These are phyloP conservation scores for Benitochromis conjunctus DNA, from an alignment of 2,113 vertebrate genomes.

Conservation along the genomic window DNA sequence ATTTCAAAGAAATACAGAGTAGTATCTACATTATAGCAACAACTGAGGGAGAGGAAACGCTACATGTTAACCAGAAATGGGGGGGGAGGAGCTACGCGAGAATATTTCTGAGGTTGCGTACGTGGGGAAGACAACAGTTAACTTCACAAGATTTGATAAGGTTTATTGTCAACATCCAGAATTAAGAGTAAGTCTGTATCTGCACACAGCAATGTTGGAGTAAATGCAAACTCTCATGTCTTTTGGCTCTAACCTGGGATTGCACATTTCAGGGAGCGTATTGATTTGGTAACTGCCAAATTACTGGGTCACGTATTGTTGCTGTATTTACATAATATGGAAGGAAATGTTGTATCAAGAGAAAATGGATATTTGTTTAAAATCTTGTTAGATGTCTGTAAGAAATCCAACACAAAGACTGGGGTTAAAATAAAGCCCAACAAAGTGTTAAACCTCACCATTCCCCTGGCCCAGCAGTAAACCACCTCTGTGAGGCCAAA, in stretches of 20 bases:
- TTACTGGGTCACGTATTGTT: background rate
- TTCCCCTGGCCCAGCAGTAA: conserved; percentile 91
- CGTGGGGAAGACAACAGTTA: background rate
- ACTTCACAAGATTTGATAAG: background rate
- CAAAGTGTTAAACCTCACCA: conserved; percentile 73
- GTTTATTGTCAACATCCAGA: background rate
- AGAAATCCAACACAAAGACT: background rate
- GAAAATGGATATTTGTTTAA: background rate
- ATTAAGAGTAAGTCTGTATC: background rate
- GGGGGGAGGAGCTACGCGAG: background rate
- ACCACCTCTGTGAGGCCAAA: conserved; percentile 92
- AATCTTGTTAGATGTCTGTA: background rate
- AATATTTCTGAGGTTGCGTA: background rate
- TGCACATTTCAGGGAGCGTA: background rate
- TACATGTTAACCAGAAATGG: too few relatives aligned
- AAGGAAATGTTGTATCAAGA: too few relatives aligned
- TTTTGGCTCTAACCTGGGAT: background rate
- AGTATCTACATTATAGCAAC: too few relatives aligned
- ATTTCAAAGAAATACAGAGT: too few relatives aligned
- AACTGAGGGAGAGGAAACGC: too few relatives aligned
- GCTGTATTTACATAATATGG: background rate
- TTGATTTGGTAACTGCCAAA: background rate
- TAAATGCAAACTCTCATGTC: background rate
- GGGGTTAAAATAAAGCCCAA: background rate
- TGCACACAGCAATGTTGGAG: background rate